Conservation (phyloP, 2,888 invertebrate genomes). For the Arctia plantaginis region DNA sequence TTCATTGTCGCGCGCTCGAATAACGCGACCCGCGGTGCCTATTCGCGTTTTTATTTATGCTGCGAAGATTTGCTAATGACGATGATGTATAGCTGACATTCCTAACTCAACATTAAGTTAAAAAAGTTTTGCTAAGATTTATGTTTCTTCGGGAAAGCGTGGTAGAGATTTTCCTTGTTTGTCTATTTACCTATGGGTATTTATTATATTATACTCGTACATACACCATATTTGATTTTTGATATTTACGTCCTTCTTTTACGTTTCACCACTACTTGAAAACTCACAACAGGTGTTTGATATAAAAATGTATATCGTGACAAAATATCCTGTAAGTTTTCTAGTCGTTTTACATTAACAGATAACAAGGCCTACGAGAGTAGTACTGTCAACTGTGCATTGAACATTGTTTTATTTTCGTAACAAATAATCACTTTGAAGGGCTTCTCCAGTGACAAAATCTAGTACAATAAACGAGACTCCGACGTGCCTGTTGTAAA, state of each 20-base stretch:
- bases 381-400: not conserved
- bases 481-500: not conserved
- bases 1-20: slow-evolving; percentile 49
- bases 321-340: not conserved
- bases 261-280: not conserved
- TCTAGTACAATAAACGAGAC: not conserved
- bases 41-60: slow-evolving; percentile 50
- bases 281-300: not conserved
- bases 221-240: not conserved
- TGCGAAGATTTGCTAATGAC: slow-evolving; percentile 46
- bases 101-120: slow-evolving; percentile 45
- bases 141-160: not conserved
- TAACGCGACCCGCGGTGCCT: slow-evolving; percentile 54
- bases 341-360: not conserved
- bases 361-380: not conserved
- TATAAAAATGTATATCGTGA: not conserved
- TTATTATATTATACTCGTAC: not conserved
- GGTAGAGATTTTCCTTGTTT: not conserved
- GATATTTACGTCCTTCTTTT: not conserved
- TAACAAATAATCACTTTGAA: not conserved
- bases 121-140: slow-evolving; percentile 37
- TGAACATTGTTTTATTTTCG: not conserved
- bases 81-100: slow-evolving; percentile 47
- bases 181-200: not conserved
- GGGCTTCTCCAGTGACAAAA: slow-evolving; percentile 1